phyloP scores from a whole-genome alignment of 2,797 vertebrate species.

The Lutjanus campechanus region DNA sequence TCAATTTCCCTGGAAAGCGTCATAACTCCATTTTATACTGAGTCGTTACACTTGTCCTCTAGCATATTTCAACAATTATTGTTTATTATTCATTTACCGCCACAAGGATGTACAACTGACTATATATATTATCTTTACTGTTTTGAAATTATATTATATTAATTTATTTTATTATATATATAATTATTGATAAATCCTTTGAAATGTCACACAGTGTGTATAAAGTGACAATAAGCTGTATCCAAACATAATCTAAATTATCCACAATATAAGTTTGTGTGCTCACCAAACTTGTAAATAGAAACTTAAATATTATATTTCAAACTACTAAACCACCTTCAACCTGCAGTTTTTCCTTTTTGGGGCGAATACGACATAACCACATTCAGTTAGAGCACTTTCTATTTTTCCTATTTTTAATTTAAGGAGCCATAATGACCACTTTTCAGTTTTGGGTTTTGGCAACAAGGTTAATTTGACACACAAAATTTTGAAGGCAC shows the following conservation, averaged over 20 bases:
- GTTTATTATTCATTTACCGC: constrained; percentile 40
- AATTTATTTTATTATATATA: constrained; percentile 38
- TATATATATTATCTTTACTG: not conserved
- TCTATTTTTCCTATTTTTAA: constrained; percentile 39
- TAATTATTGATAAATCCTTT: constrained; percentile 1
- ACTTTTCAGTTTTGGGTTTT: constrained; percentile 42
- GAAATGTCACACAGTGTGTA: constrained; percentile 2
- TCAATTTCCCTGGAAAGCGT: constrained; percentile 56
- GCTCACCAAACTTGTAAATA: constrained; percentile 81
- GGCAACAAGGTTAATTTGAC: constrained; percentile 42
- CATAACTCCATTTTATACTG: constrained; percentile 20
- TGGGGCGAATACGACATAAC: constrained; percentile 17
- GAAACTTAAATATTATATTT: constrained; percentile 75
- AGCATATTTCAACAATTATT: constrained; percentile 41
- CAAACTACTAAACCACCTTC: constrained; percentile 30
- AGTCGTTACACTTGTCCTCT: constrained; percentile 25
- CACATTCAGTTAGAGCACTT: constrained; percentile 34
- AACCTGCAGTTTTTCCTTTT: constrained; percentile 30
- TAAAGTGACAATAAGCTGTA: constrained; percentile 3
- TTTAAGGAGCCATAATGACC: constrained; percentile 44
- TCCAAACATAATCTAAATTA: constrained; percentile 34
- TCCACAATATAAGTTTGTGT: constrained; percentile 21
- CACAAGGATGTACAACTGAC: constrained; percentile 5
- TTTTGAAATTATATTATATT: constrained; percentile 51
- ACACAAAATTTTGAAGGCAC: constrained; percentile 17